Base-by-base conservation (phyloP, 2,888 invertebrate species). In the Heliconius erato region DNA sequence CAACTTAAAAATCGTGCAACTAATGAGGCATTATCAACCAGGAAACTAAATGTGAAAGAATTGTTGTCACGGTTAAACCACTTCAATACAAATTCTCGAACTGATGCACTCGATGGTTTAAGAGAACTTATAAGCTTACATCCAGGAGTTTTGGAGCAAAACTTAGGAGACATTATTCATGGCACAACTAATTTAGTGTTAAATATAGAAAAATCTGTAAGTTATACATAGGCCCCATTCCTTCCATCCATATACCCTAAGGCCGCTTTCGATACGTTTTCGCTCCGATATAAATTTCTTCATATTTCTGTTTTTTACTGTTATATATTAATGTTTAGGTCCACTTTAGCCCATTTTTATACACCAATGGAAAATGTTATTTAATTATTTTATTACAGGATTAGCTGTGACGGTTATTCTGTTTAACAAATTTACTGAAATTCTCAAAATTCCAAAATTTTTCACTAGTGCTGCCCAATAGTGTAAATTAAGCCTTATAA, bases 21-120 rank as follows among this genome's bases (percentile, higher is more conserved):
- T 71, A 91, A 94, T 11, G 97, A 97, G 88, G 96, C 97, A 78
- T 92, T 97, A 63, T 97, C 97, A 78, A 96, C 96, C 59, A 96
- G 97, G 83, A 98, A 98, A 89, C 96, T 97, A 5, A 97, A 97
- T 90, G 91, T 97, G 0, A 97, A 97, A 96, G 98, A 98, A 87
- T 94, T 98, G 12, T 89, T 98, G 63, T 94, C 96, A 3, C 97
- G 98, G 80, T 93, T 98, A 44, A 97, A 97, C 85, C 98, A 98
- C 92, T 97, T 98, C 91, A 98, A 98, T 90, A 96, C 96, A 0
- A 96, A 97, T 67, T 96, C 97, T 3, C 96, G 97, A 83, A 96
- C 96, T 85, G 97, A 97, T 86, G 98, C 97, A 0, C 93, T 97
- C 14, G 95, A 94, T 86, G 97, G 97, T 72, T 86, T 97, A 19